Evolutionary conservation across 2,888 invertebrate genomes (phyloP).

Genomic region (Diarsia rubi): DNA sequence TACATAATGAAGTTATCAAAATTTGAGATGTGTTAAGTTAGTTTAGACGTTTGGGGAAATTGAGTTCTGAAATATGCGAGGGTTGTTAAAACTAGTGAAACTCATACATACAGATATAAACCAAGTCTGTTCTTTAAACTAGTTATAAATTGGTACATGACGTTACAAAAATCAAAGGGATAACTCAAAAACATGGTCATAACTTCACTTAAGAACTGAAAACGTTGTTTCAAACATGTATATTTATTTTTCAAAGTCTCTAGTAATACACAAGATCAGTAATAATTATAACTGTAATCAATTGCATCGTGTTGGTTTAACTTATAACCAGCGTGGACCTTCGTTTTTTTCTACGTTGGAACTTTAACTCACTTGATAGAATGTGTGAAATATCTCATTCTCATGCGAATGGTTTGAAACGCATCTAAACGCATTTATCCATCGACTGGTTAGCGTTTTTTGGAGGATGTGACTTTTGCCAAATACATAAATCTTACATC

Average conservation of each 20-base stretch:
- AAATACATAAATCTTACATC: background rate
- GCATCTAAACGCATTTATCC: slow-evolving; percentile 46
- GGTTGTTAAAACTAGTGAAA: background rate
- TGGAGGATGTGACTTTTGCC: slow-evolving; percentile 28
- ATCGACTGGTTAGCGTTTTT: slow-evolving; percentile 40
- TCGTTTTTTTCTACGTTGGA: slow-evolving; percentile 11
- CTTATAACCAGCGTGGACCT: slow-evolving; percentile 8
- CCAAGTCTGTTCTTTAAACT: background rate
- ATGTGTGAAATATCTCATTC: slow-evolving; percentile 65
- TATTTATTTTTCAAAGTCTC: too few relatives aligned
- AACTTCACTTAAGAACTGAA: background rate
- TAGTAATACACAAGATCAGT: too few relatives aligned
- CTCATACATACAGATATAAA: background rate
- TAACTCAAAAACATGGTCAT: background rate
- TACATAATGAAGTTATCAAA: background rate
- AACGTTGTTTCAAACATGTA: background rate
- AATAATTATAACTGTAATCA: too few relatives aligned
- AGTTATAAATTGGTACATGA: background rate
- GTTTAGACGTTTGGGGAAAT: background rate
- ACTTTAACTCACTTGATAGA: slow-evolving; percentile 46
- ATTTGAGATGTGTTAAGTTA: background rate
- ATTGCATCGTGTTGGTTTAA: background rate
- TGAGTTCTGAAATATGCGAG: background rate
- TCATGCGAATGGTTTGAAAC: slow-evolving; percentile 55
- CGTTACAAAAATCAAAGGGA: background rate